Conservation (phyloP, 37 sponge, comb jelly and placozoan species). For the Bolinopsis microptera region DNA sequence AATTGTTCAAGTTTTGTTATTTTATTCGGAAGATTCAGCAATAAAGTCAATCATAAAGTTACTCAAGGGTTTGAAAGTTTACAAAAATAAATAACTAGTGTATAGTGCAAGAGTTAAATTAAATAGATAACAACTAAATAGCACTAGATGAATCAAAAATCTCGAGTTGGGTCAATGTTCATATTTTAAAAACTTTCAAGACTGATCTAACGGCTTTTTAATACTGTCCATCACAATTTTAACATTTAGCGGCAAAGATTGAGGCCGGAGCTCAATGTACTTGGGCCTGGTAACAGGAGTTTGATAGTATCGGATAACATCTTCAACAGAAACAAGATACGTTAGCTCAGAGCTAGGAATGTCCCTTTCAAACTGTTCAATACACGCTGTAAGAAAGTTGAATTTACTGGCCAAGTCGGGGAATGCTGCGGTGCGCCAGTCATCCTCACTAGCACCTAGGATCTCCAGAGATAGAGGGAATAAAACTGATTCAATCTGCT, state of each 20-base stretch:
- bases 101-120: too few species aligned
- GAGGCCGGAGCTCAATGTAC: constrained; percentile 58
- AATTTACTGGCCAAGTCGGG: constrained; percentile 12
- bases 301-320: constrained; percentile 15
- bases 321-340: constrained; percentile 8
- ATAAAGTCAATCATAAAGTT: too few species aligned
- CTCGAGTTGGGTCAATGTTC: too few species aligned
- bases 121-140: too few species aligned
- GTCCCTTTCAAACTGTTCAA: not conserved
- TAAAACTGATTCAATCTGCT: not conserved
- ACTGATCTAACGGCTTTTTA: constrained; percentile 32
- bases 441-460: not conserved
- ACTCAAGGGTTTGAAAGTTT: too few species aligned
- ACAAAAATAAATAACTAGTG: too few species aligned
- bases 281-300: not conserved
- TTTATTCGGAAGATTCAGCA: too few species aligned
- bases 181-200: too few species aligned
- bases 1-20: too few species aligned
- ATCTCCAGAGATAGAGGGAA: not conserved
- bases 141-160: too few species aligned
- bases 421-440: constrained; percentile 10
- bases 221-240: constrained; percentile 48
- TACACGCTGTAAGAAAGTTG: not conserved
- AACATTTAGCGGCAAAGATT: constrained; percentile 47
- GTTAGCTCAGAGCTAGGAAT: constrained; percentile 45